Evolutionary conservation across 2,888 invertebrate genomes (phyloP), one percentile per base, ranked within the genome.

Genomic region (Melitaea athalia): DNA sequence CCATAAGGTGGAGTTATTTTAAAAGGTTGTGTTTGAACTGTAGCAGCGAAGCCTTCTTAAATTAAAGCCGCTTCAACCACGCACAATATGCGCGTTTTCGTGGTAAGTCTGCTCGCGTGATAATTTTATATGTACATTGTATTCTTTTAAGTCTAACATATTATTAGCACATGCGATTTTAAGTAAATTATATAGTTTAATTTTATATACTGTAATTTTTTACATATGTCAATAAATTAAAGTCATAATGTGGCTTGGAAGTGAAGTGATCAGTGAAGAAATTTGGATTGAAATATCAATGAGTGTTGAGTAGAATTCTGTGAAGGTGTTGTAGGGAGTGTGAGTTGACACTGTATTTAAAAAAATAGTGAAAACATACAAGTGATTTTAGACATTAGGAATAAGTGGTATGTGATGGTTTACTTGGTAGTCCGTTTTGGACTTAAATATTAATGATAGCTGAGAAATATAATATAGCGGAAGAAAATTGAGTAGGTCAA

Each of bases 61-160:
- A 76, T 70, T 71, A 74, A 70, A 77, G 72, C 75, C 79, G 79
- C 77, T 76, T 70, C 76, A 73, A 74, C 79, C 86, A 89, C 79
- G 85, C 84, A 78, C 84, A 91, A 86, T 84, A 93, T 93, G 93
- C 91, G 92, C 78, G 84, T 88, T 78, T 91, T 93, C 77, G 83
- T 92, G 93, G 93, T 93, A 88, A 93, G 93, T 88, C 75, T 71
- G 84, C 82, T 81, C 74, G 84, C 81, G 81, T 79, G 74, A 78
- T 67, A 72, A 70, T 69, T 75, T 73, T 45, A 69, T 73, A 72
- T 72, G 64, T 63, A 52, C n/a, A 53, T 60, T 24, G 8, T 57
- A 8, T 17, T 49, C 12, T 47, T 52, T 45, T 65, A 38, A 50
- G 11, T 47, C 11, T 43, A 17, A 67, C 52, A 67, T 57, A 69